Conservation (phyloP, 2,113 vertebrate species). For the Rhombomys opimus region DNA sequence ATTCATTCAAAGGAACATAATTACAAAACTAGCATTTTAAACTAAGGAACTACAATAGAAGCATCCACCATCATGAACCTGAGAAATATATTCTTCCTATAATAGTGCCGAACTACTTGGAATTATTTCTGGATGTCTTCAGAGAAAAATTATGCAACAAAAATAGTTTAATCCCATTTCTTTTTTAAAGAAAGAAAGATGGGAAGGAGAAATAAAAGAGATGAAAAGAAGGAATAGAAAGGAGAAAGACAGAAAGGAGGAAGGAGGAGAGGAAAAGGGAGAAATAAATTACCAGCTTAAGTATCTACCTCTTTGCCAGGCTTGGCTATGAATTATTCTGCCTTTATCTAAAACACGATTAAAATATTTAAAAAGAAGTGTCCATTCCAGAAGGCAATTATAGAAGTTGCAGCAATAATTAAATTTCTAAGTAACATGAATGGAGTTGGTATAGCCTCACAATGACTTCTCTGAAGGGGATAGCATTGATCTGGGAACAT, state of each 20-base stretch:
- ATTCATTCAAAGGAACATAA: neutral
- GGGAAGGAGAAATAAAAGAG: no score
- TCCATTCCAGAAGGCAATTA: conserved; percentile 57
- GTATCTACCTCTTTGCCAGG: neutral
- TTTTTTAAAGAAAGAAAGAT: neutral
- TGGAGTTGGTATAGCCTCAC: neutral
- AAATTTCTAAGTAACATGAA: neutral
- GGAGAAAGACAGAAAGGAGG: neutral
- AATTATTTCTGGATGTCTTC: conserved; percentile 55
- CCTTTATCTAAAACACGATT: conserved; percentile 61
- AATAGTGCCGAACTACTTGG: neutral
- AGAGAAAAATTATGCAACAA: neutral
- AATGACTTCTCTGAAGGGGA: neutral
- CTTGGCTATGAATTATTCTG: conserved; percentile 49
- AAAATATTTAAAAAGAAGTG: conserved; percentile 54
- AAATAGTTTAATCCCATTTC: neutral
- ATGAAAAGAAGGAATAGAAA: no score
- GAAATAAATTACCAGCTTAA: neutral
- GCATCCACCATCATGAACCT: neutral
- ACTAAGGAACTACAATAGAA: conserved; percentile 26
- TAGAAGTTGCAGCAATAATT: conserved; percentile 37
- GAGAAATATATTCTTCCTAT: conserved; percentile 11
- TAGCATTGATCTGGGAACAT: neutral
- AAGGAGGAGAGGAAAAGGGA: neutral
- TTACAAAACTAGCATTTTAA: conserved; percentile 50